Base-by-base conservation (phyloP, 2,113 vertebrate species). In the Hyla sarda region DNA sequence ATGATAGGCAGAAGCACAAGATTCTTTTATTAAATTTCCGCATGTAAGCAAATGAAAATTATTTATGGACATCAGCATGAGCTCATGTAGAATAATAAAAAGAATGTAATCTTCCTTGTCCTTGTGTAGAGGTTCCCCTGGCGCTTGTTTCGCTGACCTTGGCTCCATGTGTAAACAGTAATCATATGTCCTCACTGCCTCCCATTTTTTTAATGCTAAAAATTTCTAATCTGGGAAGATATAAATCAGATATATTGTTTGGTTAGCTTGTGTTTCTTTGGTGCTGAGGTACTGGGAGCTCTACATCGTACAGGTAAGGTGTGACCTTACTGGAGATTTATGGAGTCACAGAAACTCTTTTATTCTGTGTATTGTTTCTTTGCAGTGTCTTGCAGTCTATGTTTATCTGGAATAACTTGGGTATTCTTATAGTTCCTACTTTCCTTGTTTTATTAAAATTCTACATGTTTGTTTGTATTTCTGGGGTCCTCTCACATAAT, bases 271-370 rank as follows among this genome's bases (percentile, higher is more conserved):
- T 81, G 78, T 81, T 45, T 47, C 56, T 17, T 81, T 47, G 41
- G 47, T 45, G 56, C 34, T 16, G 56, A 62, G 56, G 78, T 65
- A 28, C 34, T 81, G 58, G 78, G 78, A 81, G 32, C 78, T 0
- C 56, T 65, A 81, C 58, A 81, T 41, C 65, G 52, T 34, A 47
- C 56, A 81, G 78, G 56, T 81, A 56, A 81, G 56, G 5, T 45
- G 78, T 81, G 78, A 62, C 78, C 54, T 81, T 81, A 52, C 19
- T 14, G 19, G 34, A 45, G 56, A 80, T 81, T 81, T 81, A 81
- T 34, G 88, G 88, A 9, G 9, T 13, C 62, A 89, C 92, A 87
- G 89, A 88, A 89, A 83, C 41, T 28, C 7, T 16, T 81, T 81
- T 47, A 81, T 81, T 71, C 78, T 65, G 34, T 16, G 5, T 62